Evolutionary conservation across 2,113 vertebrate genomes (phyloP), one percentile per base, ranked within the genome.

Genomic region (Hiodon tergisus): DNA sequence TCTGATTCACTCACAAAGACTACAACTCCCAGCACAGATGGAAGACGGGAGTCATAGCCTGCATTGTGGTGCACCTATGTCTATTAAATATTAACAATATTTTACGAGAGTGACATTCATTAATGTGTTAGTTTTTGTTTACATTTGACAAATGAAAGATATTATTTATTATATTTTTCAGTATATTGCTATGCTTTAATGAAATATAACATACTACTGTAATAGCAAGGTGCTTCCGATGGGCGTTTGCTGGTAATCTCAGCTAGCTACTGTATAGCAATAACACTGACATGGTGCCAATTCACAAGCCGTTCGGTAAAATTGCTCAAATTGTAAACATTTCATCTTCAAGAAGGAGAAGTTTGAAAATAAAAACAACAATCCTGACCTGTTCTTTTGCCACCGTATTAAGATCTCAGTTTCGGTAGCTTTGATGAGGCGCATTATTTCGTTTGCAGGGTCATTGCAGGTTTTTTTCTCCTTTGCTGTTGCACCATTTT

Each of bases 331-430:
- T 72, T 55, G 17, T 52, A 66, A 71, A 69, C 52, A 53, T 16
- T 55, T 50, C 46, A 57, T 50, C 17, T 52, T 7, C 11, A 70
- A 8, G 9, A 57, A 70, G 14, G 17, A 75, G 63, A 63, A 3
- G 3, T 31, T 31, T 31, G 0, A 31, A 31, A 31, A 31, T 31
- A 31, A 66, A 31, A 31, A 48, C 59, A 52, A 57, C 17, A 59
- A 63, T 46, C 62, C 82, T 75, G 57, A 83, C 80, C 82, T 83
- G 78, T 77, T 81, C 77, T 81, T 73, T 65, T 75, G 80, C 78
- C 77, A 77, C 78, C 80, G 77, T 16, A 53, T 61, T 71, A 76
- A 80, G 74, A 71, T 76, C 69, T 78, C 77, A 66, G 72, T 65
- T 68, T 74, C 76, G 60, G 77, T 60, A 46, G 76, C 76, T 53